phyloP scores from a whole-genome alignment of 2,888 invertebrate genomes.

The Imbricaverruca yamaguchii region DNA sequence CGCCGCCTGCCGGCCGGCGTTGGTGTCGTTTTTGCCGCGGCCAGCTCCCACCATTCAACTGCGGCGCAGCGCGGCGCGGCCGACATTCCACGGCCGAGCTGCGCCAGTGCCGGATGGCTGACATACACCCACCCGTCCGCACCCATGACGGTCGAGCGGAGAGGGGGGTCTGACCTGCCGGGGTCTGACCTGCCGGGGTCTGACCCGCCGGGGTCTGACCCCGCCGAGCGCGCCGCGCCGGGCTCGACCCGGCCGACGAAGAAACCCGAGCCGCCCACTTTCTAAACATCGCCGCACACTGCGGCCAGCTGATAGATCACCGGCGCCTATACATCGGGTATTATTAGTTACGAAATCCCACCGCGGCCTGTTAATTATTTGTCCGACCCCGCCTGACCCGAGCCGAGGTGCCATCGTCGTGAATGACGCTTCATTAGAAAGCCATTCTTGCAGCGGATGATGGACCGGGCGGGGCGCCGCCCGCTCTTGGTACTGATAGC shows the following conservation, averaged over 20 bases:
- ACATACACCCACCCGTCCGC: slow-evolving; percentile 52
- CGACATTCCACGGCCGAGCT: not conserved
- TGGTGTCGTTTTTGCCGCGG: not conserved
- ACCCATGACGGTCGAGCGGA: too few species aligned
- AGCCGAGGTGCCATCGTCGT: not conserved
- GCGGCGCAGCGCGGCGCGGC: not conserved
- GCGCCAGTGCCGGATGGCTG: not conserved
- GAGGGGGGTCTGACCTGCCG: slow-evolving; percentile 62
- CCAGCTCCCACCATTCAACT: not conserved
- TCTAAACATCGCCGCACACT: not conserved
- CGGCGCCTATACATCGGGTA: not conserved
- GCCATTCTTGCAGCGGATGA: not conserved
- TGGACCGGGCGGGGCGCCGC: not conserved
- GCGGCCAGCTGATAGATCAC: not conserved
- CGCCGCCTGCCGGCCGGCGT: not conserved
- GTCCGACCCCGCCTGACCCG: not conserved
- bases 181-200: too few species aligned
- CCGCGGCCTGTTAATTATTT: slow-evolving; percentile 8
- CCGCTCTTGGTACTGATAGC: not conserved
- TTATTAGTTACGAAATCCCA: slow-evolving; percentile 3
- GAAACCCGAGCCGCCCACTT: not conserved
- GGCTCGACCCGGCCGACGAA: slow-evolving; percentile 65
- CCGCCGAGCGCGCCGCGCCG: slow-evolving; percentile 63
- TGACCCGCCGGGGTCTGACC: too few species aligned
- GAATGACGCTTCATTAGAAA: not conserved